Conservation (phyloP, 2,888 invertebrate genomes). For the Actias luna region DNA sequence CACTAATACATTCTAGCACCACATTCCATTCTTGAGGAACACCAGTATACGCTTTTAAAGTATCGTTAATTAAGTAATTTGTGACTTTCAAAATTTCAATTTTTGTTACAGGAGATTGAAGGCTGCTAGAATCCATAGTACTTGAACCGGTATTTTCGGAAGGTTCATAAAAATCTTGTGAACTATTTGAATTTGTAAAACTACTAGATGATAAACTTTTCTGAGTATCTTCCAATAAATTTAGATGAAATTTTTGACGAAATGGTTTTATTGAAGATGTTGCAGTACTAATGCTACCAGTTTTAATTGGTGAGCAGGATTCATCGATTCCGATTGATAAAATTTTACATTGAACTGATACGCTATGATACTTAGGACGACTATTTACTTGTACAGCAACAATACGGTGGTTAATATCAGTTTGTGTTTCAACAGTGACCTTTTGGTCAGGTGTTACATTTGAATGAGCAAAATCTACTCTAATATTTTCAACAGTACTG, state of each 20-base stretch:
- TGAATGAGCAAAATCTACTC: conserved; percentile 12
- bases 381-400: conserved; percentile 20
- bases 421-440: conserved; percentile 16
- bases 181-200: conserved; percentile 1
- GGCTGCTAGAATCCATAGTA: not conserved
- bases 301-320: conserved; percentile 12
- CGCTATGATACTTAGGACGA: conserved; percentile 19
- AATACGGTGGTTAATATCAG: conserved; percentile 15
- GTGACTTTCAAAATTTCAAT: conserved; percentile 18
- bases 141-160: not conserved
- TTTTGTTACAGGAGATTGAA: conserved; percentile 7
- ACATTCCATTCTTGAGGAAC: conserved; percentile 21
- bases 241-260: not conserved
- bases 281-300: too few relatives aligned
- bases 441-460: conserved; percentile 15
- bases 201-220: too few relatives aligned
- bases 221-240: conserved; percentile 11
- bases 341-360: conserved; percentile 19
- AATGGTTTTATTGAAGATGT: conserved; percentile 1
- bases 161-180: conserved; percentile 10
- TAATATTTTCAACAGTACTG: conserved; percentile 10
- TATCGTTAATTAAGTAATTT: conserved; percentile 19
- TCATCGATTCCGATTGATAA: conserved; percentile 12
- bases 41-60: conserved; percentile 19
- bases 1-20: conserved; percentile 19